A percentile compares a stretch with the other conserved stretches of the same genome.
phyloP scores from a whole-genome alignment of 2,113 vertebrate species.

The Notarius lentiginosus region DNA sequence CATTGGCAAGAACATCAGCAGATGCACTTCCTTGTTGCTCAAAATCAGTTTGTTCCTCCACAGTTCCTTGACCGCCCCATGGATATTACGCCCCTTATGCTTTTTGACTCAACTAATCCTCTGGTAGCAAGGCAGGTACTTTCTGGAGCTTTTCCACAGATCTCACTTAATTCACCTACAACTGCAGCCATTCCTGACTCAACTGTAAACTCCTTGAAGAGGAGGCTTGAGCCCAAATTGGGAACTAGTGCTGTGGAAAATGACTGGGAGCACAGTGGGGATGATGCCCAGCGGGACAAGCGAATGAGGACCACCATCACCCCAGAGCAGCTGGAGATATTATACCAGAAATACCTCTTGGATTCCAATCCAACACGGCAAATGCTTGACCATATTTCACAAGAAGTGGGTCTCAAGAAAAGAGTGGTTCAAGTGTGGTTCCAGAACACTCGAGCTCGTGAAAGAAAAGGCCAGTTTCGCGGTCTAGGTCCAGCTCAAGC shows the following conservation, averaged over 20 bases:
- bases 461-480: constrained; percentile 96
- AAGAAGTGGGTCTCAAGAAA: constrained; percentile 95
- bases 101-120: constrained; percentile 92
- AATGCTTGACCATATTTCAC: constrained; percentile 95
- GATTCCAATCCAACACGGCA: constrained; percentile 98
- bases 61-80: constrained; percentile 88
- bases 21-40: constrained; percentile 90
- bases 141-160: constrained; percentile 86
- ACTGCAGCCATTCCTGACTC: constrained; percentile 82
- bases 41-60: constrained; percentile 92
- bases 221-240: constrained; percentile 88
- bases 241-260: constrained; percentile 83
- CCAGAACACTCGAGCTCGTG: constrained; percentile 95
- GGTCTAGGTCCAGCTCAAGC: constrained; percentile 91
- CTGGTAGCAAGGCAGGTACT: constrained; percentile 92
- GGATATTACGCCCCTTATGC: constrained; percentile 94
- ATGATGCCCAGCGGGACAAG: constrained; percentile 94
- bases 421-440: constrained; percentile 99
- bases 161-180: constrained; percentile 80
- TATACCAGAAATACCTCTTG: constrained; percentile 95
- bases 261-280: constrained; percentile 79
- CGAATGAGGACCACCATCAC: constrained; percentile 96
- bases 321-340: constrained; percentile 94
- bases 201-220: constrained; percentile 85
- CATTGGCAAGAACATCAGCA: constrained; percentile 99